Base-by-base conservation (phyloP, 2,113 vertebrate genomes). In the Romanogobio albipinnatus region DNA sequence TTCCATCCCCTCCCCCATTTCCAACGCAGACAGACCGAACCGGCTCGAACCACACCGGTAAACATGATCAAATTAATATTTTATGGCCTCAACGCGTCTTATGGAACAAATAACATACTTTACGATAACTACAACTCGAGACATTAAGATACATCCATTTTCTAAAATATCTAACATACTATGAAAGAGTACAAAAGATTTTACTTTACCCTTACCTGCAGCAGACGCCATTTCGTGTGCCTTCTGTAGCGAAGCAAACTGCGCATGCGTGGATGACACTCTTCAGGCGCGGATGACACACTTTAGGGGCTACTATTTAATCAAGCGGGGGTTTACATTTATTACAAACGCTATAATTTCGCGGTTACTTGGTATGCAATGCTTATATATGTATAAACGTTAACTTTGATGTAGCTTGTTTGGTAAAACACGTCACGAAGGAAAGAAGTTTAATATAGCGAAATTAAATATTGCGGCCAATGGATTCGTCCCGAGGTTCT, bases 181-280 rank as follows among this genome's bases (percentile, higher is more conserved):
- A n/a, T 39, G 5, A 6, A 45, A 82, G 2, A 9, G 2, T 9
- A 59, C 14, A 61, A 70, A 45, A n/a, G 15, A 9, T 56, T 58
- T 14, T 0, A 5, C 43, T 19, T n/a, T 4, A 51, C 49, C 29
- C 85, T 83, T 85, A 90, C 90, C 90, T 83, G 90, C 85, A 62
- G 90, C 86, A 3, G 90, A 90, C 88, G 90, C 90, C 90, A 90
- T 90, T 90, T 90, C 88, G 86, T 81, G 79, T 70, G 58, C 58
- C 61, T 85, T 75, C 82, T 61, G 75, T 81, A 33, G 53, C 4
- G 26, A 2, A 4, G 4, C 22, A 29, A 2, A 82, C 45, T 66
- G 85, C 87, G 90, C 88, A 82, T 78, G 88, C 88, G 88, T 51
- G 49, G 68, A 87, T 53, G 24, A 76, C 29, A 49, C 15, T 49